Conservation (phyloP, 2,888 invertebrate species). For the Hanleya hanleyi region DNA sequence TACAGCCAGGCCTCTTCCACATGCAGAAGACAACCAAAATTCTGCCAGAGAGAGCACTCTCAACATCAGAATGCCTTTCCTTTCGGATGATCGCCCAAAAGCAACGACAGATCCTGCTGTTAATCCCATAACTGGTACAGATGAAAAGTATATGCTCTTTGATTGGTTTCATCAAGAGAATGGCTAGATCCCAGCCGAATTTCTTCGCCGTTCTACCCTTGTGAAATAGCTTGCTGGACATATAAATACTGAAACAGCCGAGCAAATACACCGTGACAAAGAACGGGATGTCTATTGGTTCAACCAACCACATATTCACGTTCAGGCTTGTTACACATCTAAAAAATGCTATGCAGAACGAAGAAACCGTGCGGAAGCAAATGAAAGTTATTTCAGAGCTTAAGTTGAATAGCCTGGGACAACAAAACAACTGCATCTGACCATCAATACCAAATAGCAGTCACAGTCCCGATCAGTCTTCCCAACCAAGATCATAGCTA, state of each 20-base stretch:
- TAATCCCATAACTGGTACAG: not conserved
- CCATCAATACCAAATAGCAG: too few relatives aligned
- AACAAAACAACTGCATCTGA: too few relatives aligned
- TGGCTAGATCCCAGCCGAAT: not conserved
- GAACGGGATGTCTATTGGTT: not conserved
- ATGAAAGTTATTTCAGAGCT: too few relatives aligned
- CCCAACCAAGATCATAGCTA: too few relatives aligned
- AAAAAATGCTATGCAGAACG: too few relatives aligned
- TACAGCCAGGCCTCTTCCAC: not conserved
- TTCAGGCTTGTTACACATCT: not conserved
- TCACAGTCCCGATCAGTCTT: too few relatives aligned
- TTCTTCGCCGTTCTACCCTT: conserved; percentile 3
- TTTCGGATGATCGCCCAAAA: not conserved
- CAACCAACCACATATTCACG: conserved; percentile 2
- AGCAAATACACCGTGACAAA: not conserved
- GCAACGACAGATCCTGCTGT: not conserved
- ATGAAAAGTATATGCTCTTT: not conserved
- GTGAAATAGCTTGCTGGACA: conserved; percentile 1
- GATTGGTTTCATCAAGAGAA: too few relatives aligned
- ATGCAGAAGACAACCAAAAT: not conserved
- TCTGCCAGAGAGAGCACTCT: not conserved
- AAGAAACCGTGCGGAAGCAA: too few relatives aligned
- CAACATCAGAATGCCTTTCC: not conserved
- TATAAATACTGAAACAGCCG: not conserved
- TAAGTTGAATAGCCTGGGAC: too few relatives aligned